Evolutionary conservation across 2,797 vertebrate species (phyloP).

Genomic region (Pyrocephalus nanus): DNA sequence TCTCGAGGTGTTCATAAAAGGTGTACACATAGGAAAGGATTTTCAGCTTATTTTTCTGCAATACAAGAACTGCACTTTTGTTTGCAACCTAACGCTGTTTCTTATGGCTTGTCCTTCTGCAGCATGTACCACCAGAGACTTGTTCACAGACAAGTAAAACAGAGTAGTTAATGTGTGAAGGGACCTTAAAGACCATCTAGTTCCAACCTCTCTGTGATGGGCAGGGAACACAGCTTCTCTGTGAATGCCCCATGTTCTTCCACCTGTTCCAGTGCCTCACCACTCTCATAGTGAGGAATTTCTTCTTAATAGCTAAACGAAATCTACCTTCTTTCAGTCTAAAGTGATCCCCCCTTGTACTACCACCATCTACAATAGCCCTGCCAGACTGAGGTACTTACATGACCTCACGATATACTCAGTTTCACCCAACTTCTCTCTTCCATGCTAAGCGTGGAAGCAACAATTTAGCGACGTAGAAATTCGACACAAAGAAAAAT

Average conservation of each 20-base stretch:
- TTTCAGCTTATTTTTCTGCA: neutral
- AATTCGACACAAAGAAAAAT: neutral
- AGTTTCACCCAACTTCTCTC: neutral
- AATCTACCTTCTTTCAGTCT: neutral
- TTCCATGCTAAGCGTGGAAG: neutral
- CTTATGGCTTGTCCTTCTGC: neutral
- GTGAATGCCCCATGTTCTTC: no score
- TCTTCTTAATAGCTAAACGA: neutral
- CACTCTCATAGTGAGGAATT: neutral
- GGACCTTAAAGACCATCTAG: neutral
- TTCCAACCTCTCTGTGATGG: neutral
- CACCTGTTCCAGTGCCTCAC: neutral
- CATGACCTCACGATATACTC: rapidly evolving
- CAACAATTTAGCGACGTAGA: rapidly evolving
- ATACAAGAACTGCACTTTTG: neutral
- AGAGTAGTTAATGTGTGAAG: rapidly evolving
- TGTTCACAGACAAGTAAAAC: neutral
- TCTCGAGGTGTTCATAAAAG: neutral
- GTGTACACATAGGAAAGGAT: rapidly evolving
- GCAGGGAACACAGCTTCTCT: neutral
- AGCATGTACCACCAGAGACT: neutral
- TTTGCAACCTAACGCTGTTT: neutral
- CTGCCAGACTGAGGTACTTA: neutral
- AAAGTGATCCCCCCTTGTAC: neutral
- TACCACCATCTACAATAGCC: neutral